These are phyloP conservation scores for Seira sanloemensis DNA, from an alignment of 2,888 invertebrate genomes.

Conservation along the genomic window DNA sequence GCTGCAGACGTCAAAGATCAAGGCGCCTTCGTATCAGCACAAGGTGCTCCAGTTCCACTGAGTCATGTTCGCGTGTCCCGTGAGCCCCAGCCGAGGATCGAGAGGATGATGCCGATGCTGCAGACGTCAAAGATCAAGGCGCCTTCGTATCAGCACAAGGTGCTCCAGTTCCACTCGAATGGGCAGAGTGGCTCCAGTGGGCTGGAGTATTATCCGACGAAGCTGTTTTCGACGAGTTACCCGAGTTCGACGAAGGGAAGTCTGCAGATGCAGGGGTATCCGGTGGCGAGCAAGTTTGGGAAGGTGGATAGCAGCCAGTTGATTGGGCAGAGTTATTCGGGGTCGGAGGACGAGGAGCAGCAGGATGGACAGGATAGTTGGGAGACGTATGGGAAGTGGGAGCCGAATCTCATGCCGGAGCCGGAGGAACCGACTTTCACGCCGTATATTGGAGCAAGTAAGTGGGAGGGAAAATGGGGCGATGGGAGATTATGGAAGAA, in stretches of 20 bases:
- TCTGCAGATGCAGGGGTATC: conserved; percentile 44
- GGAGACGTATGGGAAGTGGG: conserved; percentile 41
- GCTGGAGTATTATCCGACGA: conserved; percentile 24
- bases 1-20: conserved; percentile 34
- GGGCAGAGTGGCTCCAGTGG: conserved; percentile 43
- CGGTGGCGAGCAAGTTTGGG: conserved; percentile 49
- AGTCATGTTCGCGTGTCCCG: conserved; percentile 66
- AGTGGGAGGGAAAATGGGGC: too few species aligned
- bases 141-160: conserved; percentile 66
- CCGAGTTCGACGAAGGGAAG: conserved; percentile 7
- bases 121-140: conserved; percentile 51
- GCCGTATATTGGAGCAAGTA: conserved; percentile 64
- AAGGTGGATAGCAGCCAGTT: conserved; percentile 33
- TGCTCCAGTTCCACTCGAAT: conserved; percentile 62
- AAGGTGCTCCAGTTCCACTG: conserved; percentile 66
- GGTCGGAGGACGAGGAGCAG: conserved; percentile 14
- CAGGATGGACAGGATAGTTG: conserved; percentile 35
- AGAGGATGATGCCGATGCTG: not conserved
- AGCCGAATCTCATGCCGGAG: conserved; percentile 38
- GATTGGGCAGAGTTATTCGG: conserved; percentile 22
- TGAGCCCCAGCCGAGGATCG: conserved; percentile 44
- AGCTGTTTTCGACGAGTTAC: conserved; percentile 13
- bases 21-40: conserved; percentile 66
- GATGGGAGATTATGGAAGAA: too few species aligned
- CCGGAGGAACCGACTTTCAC: conserved; percentile 53